Base-by-base conservation (phyloP, 2,797 vertebrate genomes). In the Nannoperca obscura region DNA sequence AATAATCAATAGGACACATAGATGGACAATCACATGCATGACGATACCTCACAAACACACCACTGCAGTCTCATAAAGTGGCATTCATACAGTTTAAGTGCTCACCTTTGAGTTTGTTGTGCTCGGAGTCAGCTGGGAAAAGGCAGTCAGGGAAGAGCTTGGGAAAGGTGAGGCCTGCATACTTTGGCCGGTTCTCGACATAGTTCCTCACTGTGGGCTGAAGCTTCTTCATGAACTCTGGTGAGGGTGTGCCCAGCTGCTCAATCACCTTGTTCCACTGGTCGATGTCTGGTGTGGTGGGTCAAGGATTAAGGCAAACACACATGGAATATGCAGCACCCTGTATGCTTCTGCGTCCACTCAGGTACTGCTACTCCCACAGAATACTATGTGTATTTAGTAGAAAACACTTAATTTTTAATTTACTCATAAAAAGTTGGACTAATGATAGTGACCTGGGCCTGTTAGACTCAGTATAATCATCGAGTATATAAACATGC, bases 221-320 rank as follows among this genome's bases (percentile, higher is more conserved):
- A 40, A 99, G 95, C 90, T 99, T 99, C 95, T 99, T 99, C 98
- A 99, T 99, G 91, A 99, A 99, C 79, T 99, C 98, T 1, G 97
- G 97, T 3, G 95, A 95, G 0, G 98, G 98, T 0, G 98, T 99
- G 69, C 98, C 98, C 80, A 99, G 95, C 93, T 99, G 98, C 86
- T 99, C 98, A n/a, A 99, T 99, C 85, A 99, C 98, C 89, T 99
- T 99, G 92, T 99, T 99, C 98, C 98, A 99, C 89, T 99, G 98
- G 94, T 99, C 98, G 87, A 99, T 99, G 92, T 99, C 98, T 99
- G 96, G 89, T 42, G 82, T 22, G 66, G 74, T 8, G 70, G 82
- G 84, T 85, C 68, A 90, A 38, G 40, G 85, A 92, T 98, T 95
- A 97, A 95, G 96, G 96, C 88, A 96, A 92, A 92, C 74, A 90